phyloP scores from a whole-genome alignment of 2,888 invertebrate genomes.

The Tetheella fluctuosa region DNA sequence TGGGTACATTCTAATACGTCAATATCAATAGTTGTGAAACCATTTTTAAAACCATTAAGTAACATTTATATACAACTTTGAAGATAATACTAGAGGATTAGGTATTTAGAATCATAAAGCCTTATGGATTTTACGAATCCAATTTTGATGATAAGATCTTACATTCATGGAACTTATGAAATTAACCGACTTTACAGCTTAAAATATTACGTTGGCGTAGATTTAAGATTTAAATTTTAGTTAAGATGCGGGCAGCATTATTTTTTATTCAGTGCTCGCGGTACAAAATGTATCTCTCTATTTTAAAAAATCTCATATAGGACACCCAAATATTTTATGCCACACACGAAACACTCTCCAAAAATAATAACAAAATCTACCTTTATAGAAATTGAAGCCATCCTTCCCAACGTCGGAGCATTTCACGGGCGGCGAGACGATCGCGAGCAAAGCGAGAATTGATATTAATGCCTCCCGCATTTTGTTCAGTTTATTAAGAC shows the following conservation, averaged over 20 bases:
- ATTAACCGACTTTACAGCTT: not conserved
- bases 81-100: not conserved
- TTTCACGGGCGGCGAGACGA: conserved; percentile 44
- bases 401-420: conserved; percentile 66
- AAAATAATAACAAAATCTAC: conserved; percentile 37
- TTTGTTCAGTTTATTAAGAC: conserved; percentile 52
- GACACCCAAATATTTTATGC: not conserved
- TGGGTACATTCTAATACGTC: too few relatives aligned
- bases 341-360: not conserved
- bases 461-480: conserved; percentile 72
- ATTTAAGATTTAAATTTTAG: not conserved
- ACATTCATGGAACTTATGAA: not conserved
- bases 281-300: too few relatives aligned
- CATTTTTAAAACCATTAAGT: not conserved
- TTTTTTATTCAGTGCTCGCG: too few relatives aligned
- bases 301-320: too few relatives aligned
- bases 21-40: not conserved
- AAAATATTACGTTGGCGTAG: not conserved
- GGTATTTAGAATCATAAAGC: not conserved
- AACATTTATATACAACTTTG: too few relatives aligned
- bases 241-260: too few relatives aligned
- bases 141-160: not conserved
- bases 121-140: not conserved
- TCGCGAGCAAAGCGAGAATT: conserved; percentile 58
- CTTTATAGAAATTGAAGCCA: conserved; percentile 79